Evolutionary conservation across 2,888 invertebrate genomes (phyloP).

Genomic region (Augiades crinisus): DNA sequence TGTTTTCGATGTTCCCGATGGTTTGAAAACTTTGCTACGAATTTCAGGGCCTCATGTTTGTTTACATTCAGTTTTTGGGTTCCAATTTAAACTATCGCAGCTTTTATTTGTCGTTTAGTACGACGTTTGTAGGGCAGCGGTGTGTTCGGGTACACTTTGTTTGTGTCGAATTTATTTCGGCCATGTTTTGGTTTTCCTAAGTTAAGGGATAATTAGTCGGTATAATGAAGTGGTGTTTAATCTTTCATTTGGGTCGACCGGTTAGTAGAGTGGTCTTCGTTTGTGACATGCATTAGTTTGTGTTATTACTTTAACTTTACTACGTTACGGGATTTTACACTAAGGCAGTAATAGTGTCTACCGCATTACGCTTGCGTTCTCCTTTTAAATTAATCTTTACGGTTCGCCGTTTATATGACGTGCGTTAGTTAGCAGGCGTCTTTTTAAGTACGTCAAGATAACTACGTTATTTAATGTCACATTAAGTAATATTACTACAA

Average conservation of each 20-base stretch:
- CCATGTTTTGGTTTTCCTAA: slow-evolving; percentile 56
- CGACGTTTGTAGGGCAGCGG: slow-evolving; percentile 67
- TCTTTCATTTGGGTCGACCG: slow-evolving; percentile 67
- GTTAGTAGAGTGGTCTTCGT: slow-evolving; percentile 47
- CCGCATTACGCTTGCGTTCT: neutral
- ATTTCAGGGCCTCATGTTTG: slow-evolving; percentile 61
- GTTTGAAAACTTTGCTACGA: slow-evolving; percentile 59
- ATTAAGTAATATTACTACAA: too few species aligned
- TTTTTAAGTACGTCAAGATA: too few species aligned
- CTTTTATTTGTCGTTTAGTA: slow-evolving; percentile 78
- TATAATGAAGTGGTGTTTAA: slow-evolving; percentile 64
- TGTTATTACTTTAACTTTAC: slow-evolving; percentile 45
- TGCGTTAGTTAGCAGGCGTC: too few species aligned
- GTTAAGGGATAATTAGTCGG: slow-evolving; percentile 60
- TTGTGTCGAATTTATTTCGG: slow-evolving; percentile 62
- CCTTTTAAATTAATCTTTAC: slow-evolving; percentile 2
- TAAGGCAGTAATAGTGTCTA: slow-evolving; percentile 8
- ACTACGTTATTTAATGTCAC: too few species aligned
- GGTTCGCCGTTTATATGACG: too few species aligned
- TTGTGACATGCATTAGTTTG: slow-evolving; percentile 52
- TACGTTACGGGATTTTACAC: slow-evolving; percentile 3
- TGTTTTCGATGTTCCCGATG: slow-evolving; percentile 59
- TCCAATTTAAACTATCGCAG: slow-evolving; percentile 76
- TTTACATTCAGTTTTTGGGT: slow-evolving; percentile 75
- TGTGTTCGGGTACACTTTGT: slow-evolving; percentile 60